Conservation (phyloP, 2,888 invertebrate genomes). For the Herminia tarsipennalis region DNA sequence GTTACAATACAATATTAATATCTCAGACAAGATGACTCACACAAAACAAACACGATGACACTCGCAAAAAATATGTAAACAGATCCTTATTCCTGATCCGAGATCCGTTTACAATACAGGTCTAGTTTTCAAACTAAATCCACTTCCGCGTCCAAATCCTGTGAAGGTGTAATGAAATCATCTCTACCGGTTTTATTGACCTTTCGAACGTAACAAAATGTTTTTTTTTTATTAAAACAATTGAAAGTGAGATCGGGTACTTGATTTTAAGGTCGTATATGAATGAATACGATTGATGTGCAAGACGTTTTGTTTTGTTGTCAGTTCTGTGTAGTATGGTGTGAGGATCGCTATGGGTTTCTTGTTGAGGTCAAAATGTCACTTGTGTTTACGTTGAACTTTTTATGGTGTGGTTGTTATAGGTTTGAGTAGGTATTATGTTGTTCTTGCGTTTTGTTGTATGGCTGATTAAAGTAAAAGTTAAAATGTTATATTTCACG, state of each 20-base stretch:
- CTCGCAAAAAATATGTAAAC: neutral
- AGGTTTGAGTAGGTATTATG: no score
- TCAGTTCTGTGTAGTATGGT: slow-evolving; percentile 18
- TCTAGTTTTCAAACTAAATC: slow-evolving; percentile 5
- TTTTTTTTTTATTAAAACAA: slow-evolving; percentile 66
- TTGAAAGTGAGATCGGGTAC: slow-evolving; percentile 71
- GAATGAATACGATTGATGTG: slow-evolving; percentile 33
- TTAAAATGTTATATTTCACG: no score
- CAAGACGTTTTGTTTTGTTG: slow-evolving; percentile 26
- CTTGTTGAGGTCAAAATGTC: slow-evolving; percentile 7
- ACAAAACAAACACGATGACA: neutral
- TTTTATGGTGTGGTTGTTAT: neutral
- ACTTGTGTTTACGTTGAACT: neutral
- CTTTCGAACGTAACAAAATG: slow-evolving; percentile 63
- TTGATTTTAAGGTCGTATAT: slow-evolving; percentile 60
- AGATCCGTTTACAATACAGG: slow-evolving; percentile 8
- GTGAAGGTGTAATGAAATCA: slow-evolving; percentile 55
- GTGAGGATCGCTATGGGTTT: slow-evolving; percentile 2
- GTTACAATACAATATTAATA: no score
- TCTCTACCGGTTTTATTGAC: slow-evolving; percentile 65
- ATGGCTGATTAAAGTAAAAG: no score
- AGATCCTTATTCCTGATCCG: slow-evolving; percentile 3
- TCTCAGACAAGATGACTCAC: slow-evolving; percentile 8
- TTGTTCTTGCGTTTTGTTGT: no score
- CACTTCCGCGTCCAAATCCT: slow-evolving; percentile 23